Conservation (phyloP, 2,113 vertebrate species). For the Eptesicus fuscus region DNA sequence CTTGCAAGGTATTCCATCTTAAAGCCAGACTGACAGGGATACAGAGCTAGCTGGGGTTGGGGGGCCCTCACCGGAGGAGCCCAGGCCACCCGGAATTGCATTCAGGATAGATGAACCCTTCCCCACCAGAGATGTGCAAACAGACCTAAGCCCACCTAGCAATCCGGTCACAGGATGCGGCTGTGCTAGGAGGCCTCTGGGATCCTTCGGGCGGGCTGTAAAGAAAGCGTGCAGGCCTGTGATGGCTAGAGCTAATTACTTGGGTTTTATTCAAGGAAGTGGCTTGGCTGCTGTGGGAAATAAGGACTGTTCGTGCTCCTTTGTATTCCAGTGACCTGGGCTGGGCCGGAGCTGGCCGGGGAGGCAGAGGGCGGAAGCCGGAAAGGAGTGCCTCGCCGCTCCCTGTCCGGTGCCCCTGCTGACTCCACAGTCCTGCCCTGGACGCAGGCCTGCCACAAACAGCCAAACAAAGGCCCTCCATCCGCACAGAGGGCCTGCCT, state of each 20-base stretch:
- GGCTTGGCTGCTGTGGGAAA: slow-evolving; percentile 2
- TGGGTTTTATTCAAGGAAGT: neutral
- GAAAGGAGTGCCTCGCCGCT: neutral
- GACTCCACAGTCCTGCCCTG: neutral
- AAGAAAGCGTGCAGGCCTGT: neutral
- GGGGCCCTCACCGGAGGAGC: neutral
- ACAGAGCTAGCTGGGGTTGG: neutral
- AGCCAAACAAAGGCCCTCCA: neutral
- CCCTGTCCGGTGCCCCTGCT: slow-evolving; percentile 40
- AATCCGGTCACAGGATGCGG: neutral
- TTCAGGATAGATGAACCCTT: neutral
- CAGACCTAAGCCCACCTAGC: neutral
- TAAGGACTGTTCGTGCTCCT: neutral
- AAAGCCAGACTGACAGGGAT: neutral
- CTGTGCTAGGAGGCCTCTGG: neutral
- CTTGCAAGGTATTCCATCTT: neutral
- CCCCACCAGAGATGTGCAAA: neutral
- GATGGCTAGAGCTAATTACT: neutral
- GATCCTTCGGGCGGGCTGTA: neutral
- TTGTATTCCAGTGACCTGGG: slow-evolving; percentile 31
- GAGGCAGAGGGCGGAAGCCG: neutral
- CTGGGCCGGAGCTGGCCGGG: slow-evolving; percentile 18
- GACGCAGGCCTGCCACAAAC: neutral
- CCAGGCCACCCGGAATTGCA: neutral
- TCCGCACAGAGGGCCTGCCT: neutral